A percentile compares a stretch with the other conserved stretches of the same genome.
These are phyloP conservation scores for Percina caprodes DNA, from an alignment of 2,113 vertebrate species.

Conservation along the genomic window DNA sequence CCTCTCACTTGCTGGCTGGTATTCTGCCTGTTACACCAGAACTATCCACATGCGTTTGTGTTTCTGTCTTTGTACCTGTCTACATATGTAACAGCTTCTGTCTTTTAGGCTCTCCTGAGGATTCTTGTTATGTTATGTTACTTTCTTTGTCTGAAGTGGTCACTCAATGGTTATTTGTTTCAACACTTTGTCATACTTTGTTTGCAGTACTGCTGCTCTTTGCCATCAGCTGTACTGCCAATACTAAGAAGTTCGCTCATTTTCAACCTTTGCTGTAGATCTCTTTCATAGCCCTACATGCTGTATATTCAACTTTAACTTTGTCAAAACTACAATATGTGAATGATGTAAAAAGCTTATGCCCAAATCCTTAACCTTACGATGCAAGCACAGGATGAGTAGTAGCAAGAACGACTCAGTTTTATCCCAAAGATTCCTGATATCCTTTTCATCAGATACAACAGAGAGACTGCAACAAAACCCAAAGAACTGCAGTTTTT, in stretches of 20 bases:
- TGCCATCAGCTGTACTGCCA: constrained; percentile 1
- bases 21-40: constrained; percentile 51
- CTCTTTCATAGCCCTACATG: neutral
- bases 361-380: constrained; percentile 33
- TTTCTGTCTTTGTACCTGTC: constrained; percentile 60
- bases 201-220: constrained; percentile 3
- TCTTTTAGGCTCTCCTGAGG: constrained; percentile 27
- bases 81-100: constrained; percentile 41
- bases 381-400: constrained; percentile 30
- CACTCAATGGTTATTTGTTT: constrained; percentile 38
- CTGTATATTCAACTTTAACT: neutral
- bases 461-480: constrained; percentile 6
- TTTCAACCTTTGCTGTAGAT: neutral
- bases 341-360: constrained; percentile 25
- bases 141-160: constrained; percentile 44
- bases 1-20: constrained; percentile 56
- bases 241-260: neutral
- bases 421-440: constrained; percentile 24
- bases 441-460: constrained; percentile 21
- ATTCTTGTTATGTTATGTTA: constrained; percentile 38
- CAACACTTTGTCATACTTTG: neutral
- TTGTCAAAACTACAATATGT: neutral
- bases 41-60: constrained; percentile 30
- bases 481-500: neutral
- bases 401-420: constrained; percentile 5